These are phyloP conservation scores for Allobates femoralis DNA, from an alignment of 2,797 vertebrate species.

Conservation along the genomic window DNA sequence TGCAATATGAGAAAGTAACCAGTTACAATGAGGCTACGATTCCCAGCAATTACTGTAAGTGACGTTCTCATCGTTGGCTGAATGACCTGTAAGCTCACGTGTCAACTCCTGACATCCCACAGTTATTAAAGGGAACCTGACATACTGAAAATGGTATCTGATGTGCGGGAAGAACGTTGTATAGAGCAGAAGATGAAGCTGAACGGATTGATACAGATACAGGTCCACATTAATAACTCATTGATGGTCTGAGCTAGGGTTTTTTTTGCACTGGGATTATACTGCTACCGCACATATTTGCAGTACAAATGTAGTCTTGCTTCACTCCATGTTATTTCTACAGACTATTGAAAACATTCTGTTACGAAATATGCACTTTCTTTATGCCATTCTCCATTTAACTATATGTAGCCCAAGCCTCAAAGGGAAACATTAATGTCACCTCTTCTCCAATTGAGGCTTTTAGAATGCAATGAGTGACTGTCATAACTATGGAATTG, in stretches of 20 bases:
- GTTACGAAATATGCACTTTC: not conserved
- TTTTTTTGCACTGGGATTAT: not conserved
- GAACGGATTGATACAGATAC: no score
- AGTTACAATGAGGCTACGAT: not conserved
- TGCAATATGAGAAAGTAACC: slow-evolving; percentile 20
- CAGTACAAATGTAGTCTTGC: not conserved
- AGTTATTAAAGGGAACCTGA: not conserved
- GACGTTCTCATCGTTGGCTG: not conserved
- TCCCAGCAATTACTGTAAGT: not conserved
- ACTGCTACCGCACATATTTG: not conserved
- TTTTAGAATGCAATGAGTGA: no score
- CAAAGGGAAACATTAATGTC: not conserved
- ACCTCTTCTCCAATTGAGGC: no score
- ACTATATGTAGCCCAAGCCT: not conserved
- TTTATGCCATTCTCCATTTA: not conserved
- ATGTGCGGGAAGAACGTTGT: no score
- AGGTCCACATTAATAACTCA: no score
- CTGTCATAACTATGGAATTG: no score
- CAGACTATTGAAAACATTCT: not conserved
- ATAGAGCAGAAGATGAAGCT: no score
- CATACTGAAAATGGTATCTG: no score
- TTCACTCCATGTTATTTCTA: not conserved
- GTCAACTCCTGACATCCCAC: not conserved
- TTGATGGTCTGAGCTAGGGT: no score
- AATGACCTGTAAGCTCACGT: not conserved